Conservation (phyloP, 1,140 invertebrate genomes). For the Drosophila arizonae region DNA sequence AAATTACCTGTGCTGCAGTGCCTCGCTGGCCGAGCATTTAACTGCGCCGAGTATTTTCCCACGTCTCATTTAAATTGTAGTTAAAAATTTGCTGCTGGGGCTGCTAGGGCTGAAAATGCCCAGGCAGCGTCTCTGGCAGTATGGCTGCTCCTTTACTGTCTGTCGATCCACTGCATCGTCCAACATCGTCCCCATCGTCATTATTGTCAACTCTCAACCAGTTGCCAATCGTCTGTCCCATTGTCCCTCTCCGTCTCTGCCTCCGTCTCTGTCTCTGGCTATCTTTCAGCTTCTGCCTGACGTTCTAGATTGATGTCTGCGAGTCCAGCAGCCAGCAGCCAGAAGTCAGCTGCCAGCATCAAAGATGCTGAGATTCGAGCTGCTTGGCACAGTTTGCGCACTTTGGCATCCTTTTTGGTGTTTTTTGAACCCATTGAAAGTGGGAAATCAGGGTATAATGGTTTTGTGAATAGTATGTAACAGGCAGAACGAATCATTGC, state of each 20-base stretch:
- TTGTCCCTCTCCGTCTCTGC: constrained; percentile 6
- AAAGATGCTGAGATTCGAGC: constrained; percentile 15
- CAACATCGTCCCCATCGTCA: constrained; percentile 53
- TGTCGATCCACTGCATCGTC: constrained; percentile 53
- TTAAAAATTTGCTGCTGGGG: constrained; percentile 46
- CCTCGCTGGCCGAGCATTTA: constrained; percentile 5
- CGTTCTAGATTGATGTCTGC: constrained; percentile 76
- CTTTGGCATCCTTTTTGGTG: constrained; percentile 24
- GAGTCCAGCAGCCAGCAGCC: constrained; percentile 44
- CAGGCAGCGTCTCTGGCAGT: not conserved
- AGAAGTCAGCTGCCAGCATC: not conserved
- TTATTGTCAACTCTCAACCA: constrained; percentile 77
- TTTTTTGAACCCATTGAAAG: no score
- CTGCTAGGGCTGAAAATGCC: no score
- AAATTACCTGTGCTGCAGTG: constrained; percentile 52
- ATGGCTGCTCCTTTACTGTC: constrained; percentile 67
- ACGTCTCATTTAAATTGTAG: constrained; percentile 78
- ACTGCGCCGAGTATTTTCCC: constrained; percentile 58
- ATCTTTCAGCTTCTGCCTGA: constrained; percentile 54
- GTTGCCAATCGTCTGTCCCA: constrained; percentile 59
- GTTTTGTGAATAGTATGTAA: no score
- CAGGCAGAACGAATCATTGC: no score
- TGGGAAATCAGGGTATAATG: no score
- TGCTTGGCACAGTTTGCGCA: constrained; percentile 70
- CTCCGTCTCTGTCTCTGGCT: constrained; percentile 54